A percentile compares a stretch with the other conserved stretches of the same genome.
These are phyloP conservation scores for Mimas tiliae DNA, from an alignment of 2,888 invertebrate species.

Conservation along the genomic window DNA sequence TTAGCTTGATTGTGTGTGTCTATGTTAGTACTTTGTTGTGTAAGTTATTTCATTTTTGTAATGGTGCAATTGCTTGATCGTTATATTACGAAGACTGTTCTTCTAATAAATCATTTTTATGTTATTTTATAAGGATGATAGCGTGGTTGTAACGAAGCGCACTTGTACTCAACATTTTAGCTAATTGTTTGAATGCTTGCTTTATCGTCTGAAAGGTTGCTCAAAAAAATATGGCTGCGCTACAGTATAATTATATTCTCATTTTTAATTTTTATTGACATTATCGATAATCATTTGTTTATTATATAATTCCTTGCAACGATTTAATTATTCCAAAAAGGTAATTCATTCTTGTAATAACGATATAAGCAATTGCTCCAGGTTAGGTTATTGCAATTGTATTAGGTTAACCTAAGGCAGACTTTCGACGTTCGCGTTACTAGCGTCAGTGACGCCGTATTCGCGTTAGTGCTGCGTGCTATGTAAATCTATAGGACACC, in stretches of 20 bases:
- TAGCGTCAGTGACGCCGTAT: no score
- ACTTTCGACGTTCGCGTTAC: no score
- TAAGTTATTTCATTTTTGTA: background rate
- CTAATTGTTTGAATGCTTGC: background rate
- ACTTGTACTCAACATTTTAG: background rate
- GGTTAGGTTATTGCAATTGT: no score
- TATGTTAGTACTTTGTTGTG: background rate
- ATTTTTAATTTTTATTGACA: no score
- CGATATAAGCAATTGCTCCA: constrained; percentile 7
- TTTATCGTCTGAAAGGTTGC: no score
- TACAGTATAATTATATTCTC: no score
- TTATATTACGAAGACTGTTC: background rate
- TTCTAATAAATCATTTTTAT: background rate
- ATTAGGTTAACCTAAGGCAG: background rate
- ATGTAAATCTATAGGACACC: no score
- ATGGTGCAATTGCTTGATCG: constrained; percentile 7
- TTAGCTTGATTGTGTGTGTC: background rate
- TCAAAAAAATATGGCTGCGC: no score
- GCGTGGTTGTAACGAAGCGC: background rate
- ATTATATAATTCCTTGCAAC: no score
- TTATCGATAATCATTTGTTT: no score
- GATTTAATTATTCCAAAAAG: no score
- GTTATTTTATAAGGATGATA: background rate
- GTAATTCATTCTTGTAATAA: background rate
- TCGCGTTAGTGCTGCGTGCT: no score